Evolutionary conservation across 2,888 invertebrate species (phyloP), one percentile per base, ranked within the genome.

Genomic region (Tineola bisselliella): DNA sequence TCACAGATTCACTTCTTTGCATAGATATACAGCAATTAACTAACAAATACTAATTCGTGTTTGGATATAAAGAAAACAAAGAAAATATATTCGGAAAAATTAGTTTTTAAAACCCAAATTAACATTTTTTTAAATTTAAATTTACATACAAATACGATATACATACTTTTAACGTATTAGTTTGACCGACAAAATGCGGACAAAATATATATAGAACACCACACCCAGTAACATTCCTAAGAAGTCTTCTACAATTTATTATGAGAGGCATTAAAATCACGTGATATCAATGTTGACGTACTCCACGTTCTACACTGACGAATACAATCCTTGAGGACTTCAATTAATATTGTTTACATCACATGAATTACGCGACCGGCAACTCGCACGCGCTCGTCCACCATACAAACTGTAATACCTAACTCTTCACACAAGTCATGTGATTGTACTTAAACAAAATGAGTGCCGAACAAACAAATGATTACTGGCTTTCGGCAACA

Each of bases 291-390:
- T 38, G 38, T 10, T 10, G n/a, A 38, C 10, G 31, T 31, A 31
- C 31, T 31, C 6, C 10, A 10, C 31, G 38, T 10, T n/a, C 38
- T 38, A 10, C 38, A 38, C 38, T 38, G 38, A 38, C 38, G 3
- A 38, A 38, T 38, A 38, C 38, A 17, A 48, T 48, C 48, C 48
- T 48, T 48, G 48, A 48, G n/a, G 48, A 48, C n/a, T 48, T 48
- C 48, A 48, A 48, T 48, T 48, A 48, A 48, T 48, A 38, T 48
- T 48, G 48, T 48, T 17, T 13, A 48, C 48, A 38, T 10, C 38
- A 38, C 38, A 3, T 38, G 10, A 38, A 38, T 38, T 38, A 38
- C 38, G 10, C 3, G 48, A 17, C 15, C 48, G 48, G 48, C 48
- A 48, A 3, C 17, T 13, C 48, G 17, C 48, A 17, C 48, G 48